Evolutionary conservation across 2,113 vertebrate genomes (phyloP).

Genomic region (Grantiella picta): DNA sequence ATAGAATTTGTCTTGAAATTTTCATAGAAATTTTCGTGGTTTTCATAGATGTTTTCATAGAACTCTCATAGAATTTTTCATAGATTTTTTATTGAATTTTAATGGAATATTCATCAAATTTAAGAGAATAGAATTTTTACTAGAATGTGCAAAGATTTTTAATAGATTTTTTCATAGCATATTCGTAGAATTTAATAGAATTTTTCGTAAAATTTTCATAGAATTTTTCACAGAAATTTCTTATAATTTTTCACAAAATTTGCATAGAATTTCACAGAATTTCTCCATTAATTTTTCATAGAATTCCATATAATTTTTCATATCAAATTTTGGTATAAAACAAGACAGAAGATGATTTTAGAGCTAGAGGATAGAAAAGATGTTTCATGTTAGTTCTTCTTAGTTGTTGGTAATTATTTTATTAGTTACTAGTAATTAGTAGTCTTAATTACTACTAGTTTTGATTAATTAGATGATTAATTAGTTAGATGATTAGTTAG

Average conservation of each 20-base stretch:
- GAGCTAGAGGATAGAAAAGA: not conserved
- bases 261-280: too few relatives aligned
- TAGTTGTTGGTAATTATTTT: not conserved
- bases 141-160: too few relatives aligned
- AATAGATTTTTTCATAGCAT: too few relatives aligned
- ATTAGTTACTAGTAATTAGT: not conserved
- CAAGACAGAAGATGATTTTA: not conserved
- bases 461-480: too few relatives aligned
- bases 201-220: not conserved
- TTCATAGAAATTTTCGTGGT: too few relatives aligned
- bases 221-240: too few relatives aligned
- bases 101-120: too few relatives aligned
- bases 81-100: not conserved
- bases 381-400: not conserved
- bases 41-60: too few relatives aligned
- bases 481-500: too few relatives aligned
- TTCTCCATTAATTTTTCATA: not conserved
- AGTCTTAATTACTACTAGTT: not conserved
- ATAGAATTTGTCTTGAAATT: not conserved
- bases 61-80: not conserved
- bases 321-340: not conserved
- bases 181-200: not conserved
- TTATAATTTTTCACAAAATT: not conserved
- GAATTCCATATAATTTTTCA: accelerated
- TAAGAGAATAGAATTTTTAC: too few relatives aligned